Evolutionary conservation across 2,888 invertebrate genomes (phyloP), one percentile per base, ranked within the genome.

Genomic region (Euphydryas editha): DNA sequence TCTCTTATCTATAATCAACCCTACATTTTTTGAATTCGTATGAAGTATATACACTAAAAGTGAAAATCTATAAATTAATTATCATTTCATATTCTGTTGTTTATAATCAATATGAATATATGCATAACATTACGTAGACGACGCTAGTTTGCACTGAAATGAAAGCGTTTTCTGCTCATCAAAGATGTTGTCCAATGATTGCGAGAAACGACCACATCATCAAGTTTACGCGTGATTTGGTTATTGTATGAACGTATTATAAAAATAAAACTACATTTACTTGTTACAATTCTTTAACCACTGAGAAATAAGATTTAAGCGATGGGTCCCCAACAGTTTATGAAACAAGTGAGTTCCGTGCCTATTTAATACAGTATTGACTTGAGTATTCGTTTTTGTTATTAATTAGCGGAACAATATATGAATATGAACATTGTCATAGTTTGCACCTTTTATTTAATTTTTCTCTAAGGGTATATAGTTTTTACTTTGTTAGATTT

Each of bases 111-210:
- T 10, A 47, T 56, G 47, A 47, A 57, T 44, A 47, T 13, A 56
- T 56, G 30, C 30, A 20, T 46, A 46, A 46, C 11, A 42, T 36
- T 24, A 55, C 55, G 37, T 44, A 54, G 54, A 20, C 37, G 46
- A 56, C 30, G 44, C 44, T 10, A 30, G 17, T 54, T 49, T 24
- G 21, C 39, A 10, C 21, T 60, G 47, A 60, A 60, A 60, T 63
- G 67, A 68, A 68, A 68, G 67, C 67, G 64, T 61, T 58, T n/a
- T 51, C 63, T 24, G 36, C 57, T 59, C 57, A 57, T 49, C 60
- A 30, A 46, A 46, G 60, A 64, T 64, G 54, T 30, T 57, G 60
- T 68, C 64, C 47, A 21, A 18, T 37, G 37, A 13, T 51, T 11
- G 46, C 49, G 15, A 24, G 49, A 18, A 20, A 20, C 21, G 46